phyloP scores from a whole-genome alignment of 2,797 vertebrate species.

The Urophycis tenuis region DNA sequence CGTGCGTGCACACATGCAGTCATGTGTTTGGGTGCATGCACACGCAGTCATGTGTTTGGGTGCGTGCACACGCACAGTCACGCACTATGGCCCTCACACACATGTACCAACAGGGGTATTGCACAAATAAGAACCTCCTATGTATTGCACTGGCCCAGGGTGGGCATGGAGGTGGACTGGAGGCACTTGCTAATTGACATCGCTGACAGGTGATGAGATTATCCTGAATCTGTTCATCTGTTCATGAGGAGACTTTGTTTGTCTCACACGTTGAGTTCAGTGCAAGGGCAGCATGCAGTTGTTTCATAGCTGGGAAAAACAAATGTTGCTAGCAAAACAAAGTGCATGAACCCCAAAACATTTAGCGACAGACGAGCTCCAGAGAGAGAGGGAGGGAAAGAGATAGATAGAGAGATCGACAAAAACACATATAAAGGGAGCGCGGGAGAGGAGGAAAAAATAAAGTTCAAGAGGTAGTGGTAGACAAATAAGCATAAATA shows the following conservation, averaged over 20 bases:
- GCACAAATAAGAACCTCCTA: too few species aligned
- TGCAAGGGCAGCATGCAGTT: too few species aligned
- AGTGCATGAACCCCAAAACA: too few species aligned
- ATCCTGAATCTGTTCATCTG: neutral
- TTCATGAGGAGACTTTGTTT: neutral
- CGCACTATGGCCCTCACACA: neutral
- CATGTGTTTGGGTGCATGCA: neutral
- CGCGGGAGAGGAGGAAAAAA: neutral
- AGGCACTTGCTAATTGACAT: neutral
- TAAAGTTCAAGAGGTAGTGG: neutral
- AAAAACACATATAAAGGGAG: neutral
- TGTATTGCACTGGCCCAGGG: too few species aligned
- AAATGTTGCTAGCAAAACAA: too few species aligned
- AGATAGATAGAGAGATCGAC: neutral
- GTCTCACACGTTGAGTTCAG: neutral
- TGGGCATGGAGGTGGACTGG: neutral
- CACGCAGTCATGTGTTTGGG: neutral
- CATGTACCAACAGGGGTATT: too few species aligned
- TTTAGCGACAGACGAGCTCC: neutral
- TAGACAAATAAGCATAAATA: constrained; percentile 6
- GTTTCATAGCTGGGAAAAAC: too few species aligned
- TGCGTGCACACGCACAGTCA: neutral
- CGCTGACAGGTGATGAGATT: neutral
- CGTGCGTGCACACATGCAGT: neutral
- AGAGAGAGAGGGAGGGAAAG: neutral